Evolutionary conservation across 30 jellyfish, hydroid and myxozoan species (phyloP).

Genomic region (Pelagia noctiluca): DNA sequence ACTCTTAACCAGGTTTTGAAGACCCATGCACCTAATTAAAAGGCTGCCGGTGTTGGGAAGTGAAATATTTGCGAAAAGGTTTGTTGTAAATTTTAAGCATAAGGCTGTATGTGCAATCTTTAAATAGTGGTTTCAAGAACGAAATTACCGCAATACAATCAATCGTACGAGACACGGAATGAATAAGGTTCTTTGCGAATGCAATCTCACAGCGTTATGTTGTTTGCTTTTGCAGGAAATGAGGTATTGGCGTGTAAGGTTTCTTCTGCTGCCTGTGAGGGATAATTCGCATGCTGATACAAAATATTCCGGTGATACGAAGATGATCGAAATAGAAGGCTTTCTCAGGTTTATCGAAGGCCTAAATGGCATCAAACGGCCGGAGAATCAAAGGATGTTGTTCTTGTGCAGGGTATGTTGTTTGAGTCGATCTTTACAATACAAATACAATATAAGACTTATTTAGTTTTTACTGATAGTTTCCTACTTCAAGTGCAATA

Average conservation of each 20-base stretch:
- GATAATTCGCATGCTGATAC: constrained; percentile 44
- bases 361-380: constrained; percentile 76
- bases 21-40: too few species aligned
- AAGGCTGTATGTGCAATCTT: too few species aligned
- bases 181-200: too few species aligned
- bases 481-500: too few species aligned
- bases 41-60: too few species aligned
- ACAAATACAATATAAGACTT: neutral
- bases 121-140: too few species aligned
- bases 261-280: constrained; percentile 81
- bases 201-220: neutral
- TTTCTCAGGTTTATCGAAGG: constrained; percentile 86
- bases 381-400: constrained; percentile 66
- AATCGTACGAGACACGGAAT: too few species aligned
- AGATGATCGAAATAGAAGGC: constrained; percentile 84
- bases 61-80: too few species aligned
- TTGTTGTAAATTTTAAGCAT: too few species aligned
- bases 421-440: neutral
- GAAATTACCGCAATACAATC: too few species aligned
- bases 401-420: constrained; percentile 80
- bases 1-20: too few species aligned
- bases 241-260: constrained; percentile 88
- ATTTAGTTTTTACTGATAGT: neutral
- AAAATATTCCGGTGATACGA: constrained; percentile 60
- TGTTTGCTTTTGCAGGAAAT: constrained; percentile 54